phyloP scores from a whole-genome alignment of 23 tunicate species.

The Corella eumyota region DNA sequence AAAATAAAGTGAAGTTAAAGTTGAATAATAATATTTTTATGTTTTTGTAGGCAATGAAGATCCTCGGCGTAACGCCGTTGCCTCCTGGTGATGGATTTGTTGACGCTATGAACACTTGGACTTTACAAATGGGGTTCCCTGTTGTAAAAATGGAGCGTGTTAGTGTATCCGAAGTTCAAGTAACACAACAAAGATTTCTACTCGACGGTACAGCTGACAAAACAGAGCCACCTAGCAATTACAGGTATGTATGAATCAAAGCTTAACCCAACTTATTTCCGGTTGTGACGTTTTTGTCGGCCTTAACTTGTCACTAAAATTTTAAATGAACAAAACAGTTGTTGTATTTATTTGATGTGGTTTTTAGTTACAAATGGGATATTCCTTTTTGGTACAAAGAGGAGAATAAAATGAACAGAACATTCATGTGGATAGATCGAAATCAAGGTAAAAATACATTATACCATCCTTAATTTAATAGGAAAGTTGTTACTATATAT shows the following conservation, averaged over 20 bases:
- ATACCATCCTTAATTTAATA: background rate
- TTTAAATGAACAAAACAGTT: too few species aligned
- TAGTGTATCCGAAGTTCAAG: background rate
- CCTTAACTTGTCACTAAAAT: too few species aligned
- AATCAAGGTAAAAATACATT: background rate
- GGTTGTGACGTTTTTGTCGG: too few species aligned
- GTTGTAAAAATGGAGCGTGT: conserved; percentile 20
- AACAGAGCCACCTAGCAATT: conserved; percentile 37
- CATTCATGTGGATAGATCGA: conserved; percentile 2
- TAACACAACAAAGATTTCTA: conserved; percentile 49
- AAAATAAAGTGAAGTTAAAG: too few species aligned
- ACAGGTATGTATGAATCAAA: conserved; percentile 2
- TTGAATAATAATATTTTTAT: too few species aligned
- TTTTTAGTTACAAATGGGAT: conserved; percentile 17
- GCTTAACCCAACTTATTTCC: too few species aligned
- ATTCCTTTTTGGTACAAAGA: conserved; percentile 19
- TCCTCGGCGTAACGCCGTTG: too few species aligned
- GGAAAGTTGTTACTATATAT: background rate
- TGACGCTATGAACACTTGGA: conserved; percentile 50
- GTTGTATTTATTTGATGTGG: conserved; percentile 1
- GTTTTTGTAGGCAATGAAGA: too few species aligned
- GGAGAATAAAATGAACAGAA: background rate
- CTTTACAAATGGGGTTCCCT: conserved; percentile 73
- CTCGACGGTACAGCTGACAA: conserved; percentile 35
- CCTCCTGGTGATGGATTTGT: too few species aligned